Evolutionary conservation across 2,888 invertebrate genomes (phyloP).

Genomic region (Tolmerus cingulatus): DNA sequence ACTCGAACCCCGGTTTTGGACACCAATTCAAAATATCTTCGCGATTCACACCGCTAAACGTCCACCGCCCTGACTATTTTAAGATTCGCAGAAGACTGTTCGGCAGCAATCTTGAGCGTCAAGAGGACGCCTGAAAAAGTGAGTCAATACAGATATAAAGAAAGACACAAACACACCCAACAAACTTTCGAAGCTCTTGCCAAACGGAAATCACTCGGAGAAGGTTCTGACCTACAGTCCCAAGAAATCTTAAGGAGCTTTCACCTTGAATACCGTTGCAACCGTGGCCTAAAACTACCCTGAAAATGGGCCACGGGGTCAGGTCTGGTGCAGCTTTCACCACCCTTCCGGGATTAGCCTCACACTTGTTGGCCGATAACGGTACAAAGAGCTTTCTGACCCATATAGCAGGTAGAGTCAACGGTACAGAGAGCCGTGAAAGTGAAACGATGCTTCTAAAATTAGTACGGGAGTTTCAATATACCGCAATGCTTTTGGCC

Average conservation of each 20-base stretch:
- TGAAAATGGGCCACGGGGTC: background rate
- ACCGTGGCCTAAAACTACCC: background rate
- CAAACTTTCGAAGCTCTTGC: conserved; percentile 16
- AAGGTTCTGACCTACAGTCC: background rate
- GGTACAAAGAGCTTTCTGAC: background rate
- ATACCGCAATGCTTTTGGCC: background rate
- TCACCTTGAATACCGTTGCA: conserved; percentile 14
- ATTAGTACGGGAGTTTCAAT: background rate
- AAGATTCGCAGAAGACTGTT: background rate
- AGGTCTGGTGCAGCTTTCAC: background rate
- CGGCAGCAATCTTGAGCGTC: background rate
- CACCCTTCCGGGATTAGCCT: background rate
- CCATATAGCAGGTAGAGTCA: background rate
- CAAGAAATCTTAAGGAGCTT: background rate
- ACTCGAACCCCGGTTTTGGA: conserved; percentile 12
- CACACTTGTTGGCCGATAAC: background rate
- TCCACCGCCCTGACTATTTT: background rate
- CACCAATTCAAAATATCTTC: conserved; percentile 12
- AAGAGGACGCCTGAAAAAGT: background rate
- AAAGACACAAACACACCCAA: background rate
- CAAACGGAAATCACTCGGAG: background rate
- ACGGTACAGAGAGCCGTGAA: background rate
- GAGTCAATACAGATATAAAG: background rate
- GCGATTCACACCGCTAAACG: background rate
- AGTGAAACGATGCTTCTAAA: background rate